Evolutionary conservation across 2,797 vertebrate species (phyloP), one percentile per base, ranked within the genome.

Genomic region (Carapus acus): DNA sequence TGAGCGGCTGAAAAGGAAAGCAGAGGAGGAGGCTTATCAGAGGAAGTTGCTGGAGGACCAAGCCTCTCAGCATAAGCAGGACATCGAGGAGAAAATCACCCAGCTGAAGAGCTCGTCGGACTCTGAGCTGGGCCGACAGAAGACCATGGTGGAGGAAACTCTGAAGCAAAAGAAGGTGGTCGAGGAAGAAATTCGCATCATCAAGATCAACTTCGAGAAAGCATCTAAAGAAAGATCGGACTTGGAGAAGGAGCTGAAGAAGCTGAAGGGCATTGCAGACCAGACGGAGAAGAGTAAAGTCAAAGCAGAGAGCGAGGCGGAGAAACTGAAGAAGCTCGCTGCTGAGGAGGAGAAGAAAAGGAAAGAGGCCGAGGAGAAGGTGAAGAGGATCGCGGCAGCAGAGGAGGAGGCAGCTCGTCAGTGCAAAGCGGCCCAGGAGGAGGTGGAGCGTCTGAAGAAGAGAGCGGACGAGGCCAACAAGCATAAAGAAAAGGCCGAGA

Each of bases 21-120:
- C 96, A 0, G 94, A 99, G 58, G 95, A 99, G 0, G 95, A 98
- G 53, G 93, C 91, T 0, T 95, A 95, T 80, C 96, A 97, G 79
- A 92, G 96, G 37, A 90, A 91, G 76, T 73, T 86, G 40, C 85
- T 99, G 70, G 94, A 98, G 85, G 95, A 98, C 65, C 93, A 96
- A 76, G 94, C 94, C 0, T 72, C 91, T 2, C 94, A 91, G 67
- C 94, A 97, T 76, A 96, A 96, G 73, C 90, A 90, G 11, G 93
- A 95, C 67, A 97, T 97, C 0, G 87, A 94, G 57, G 92, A 97
- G 83, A 94, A 94, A 55, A 93, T 99, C 1, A 82, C 78, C 0
- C 88, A 88, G 59, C 87, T 99, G 37, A 90, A 92, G 76, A 91
- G 85, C 72, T 88, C 92, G 0, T 96, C 95, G 0, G 89, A 92